phyloP scores from a whole-genome alignment of 2,888 invertebrate genomes.

The Serripes groenlandicus region DNA sequence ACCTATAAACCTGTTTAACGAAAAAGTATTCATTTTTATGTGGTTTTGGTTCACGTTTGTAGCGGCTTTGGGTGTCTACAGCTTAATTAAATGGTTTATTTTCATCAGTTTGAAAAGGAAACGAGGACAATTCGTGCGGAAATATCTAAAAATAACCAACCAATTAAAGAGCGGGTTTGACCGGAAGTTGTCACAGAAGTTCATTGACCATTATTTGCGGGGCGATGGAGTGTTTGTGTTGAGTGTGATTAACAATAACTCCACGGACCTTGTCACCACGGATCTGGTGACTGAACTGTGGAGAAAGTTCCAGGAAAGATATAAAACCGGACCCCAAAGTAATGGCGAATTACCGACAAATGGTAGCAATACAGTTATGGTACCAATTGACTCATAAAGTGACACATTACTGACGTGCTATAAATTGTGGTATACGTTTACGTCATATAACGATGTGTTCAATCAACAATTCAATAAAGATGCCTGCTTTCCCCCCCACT shows the following conservation, averaged over 20 bases:
- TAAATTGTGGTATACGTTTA: too few relatives aligned
- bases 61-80: neutral
- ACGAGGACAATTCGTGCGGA: conserved; percentile 69
- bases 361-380: too few relatives aligned
- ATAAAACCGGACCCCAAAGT: neutral
- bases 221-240: conserved; percentile 2
- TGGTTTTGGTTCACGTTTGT: conserved; percentile 9
- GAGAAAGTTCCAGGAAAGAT: conserved; percentile 6
- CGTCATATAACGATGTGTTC: too few relatives aligned
- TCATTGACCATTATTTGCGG: conserved; percentile 74
- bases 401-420: too few relatives aligned
- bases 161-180: conserved; percentile 67
- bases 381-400: too few relatives aligned
- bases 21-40: conserved; percentile 10
- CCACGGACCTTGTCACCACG: neutral
- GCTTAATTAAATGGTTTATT: neutral
- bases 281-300: conserved; percentile 6
- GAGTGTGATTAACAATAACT: neutral
- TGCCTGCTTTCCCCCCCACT: too few relatives aligned
- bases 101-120: neutral
- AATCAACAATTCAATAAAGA: too few relatives aligned
- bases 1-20: conserved; percentile 1
- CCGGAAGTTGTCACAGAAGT: conserved; percentile 69
- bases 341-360: neutral
- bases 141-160: conserved; percentile 73